Evolutionary conservation across 2,113 vertebrate species (phyloP).

Genomic region (Neolamprologus ventralis): DNA sequence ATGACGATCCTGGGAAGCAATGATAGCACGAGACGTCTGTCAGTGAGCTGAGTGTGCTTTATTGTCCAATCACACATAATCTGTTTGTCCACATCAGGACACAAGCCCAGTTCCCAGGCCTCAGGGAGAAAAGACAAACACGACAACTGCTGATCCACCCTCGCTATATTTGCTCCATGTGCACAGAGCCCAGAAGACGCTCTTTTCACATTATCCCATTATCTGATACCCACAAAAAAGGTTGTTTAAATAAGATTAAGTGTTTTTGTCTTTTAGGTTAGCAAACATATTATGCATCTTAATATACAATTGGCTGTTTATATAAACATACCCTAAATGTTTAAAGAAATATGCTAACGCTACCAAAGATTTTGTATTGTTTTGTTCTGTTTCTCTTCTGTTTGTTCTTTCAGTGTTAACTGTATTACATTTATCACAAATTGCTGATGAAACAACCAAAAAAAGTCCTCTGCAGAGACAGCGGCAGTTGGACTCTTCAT

Average conservation of each 20-base stretch:
- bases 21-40: neutral
- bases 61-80: neutral
- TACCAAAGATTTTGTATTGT: neutral
- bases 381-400: neutral
- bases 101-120: neutral
- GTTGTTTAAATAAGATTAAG: neutral
- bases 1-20: neutral
- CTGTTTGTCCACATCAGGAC: slow-evolving; percentile 7
- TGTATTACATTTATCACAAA: neutral
- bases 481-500: neutral
- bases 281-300: neutral
- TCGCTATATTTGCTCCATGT: neutral
- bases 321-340: neutral
- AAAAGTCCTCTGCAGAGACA: neutral
- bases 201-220: neutral
- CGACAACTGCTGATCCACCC: neutral
- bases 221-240: neutral
- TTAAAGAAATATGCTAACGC: neutral
- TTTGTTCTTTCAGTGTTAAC: neutral
- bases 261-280: neutral
- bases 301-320: neutral
- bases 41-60: neutral
- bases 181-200: neutral
- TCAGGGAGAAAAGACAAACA: neutral
- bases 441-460: neutral